Conservation (phyloP, 2,113 vertebrate genomes). For the Callopanchax toddi region DNA sequence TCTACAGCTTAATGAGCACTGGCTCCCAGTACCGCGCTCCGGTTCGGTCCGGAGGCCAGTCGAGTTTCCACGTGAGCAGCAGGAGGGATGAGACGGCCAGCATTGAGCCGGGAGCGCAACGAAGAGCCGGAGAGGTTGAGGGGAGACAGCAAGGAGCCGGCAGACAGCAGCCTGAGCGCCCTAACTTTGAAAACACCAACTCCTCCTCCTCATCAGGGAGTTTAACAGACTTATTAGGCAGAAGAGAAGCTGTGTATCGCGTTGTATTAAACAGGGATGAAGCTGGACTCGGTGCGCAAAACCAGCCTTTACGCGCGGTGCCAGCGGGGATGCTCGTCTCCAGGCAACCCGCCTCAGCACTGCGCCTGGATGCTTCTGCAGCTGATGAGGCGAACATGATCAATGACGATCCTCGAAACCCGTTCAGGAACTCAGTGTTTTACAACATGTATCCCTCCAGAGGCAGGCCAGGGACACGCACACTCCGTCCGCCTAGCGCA, state of each 20-base stretch:
- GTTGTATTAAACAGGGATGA: slow-evolving; percentile 19
- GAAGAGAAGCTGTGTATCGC: slow-evolving; percentile 17
- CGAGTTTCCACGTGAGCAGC: slow-evolving; percentile 65
- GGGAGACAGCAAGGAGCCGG: slow-evolving; percentile 31
- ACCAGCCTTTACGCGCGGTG: slow-evolving; percentile 36
- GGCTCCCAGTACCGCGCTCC: slow-evolving; percentile 77
- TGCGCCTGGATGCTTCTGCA: slow-evolving; percentile 13
- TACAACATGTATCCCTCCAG: slow-evolving; percentile 75
- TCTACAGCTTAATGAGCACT: slow-evolving; percentile 80
- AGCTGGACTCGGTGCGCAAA: slow-evolving; percentile 10
- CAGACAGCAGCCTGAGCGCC: slow-evolving; percentile 38
- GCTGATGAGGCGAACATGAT: slow-evolving; percentile 58
- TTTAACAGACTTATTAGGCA: slow-evolving; percentile 15
- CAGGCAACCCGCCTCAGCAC: slow-evolving; percentile 26
- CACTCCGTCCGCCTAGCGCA: slow-evolving; percentile 67
- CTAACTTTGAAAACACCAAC: slow-evolving; percentile 25
- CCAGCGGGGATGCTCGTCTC: slow-evolving; percentile 16
- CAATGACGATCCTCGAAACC: slow-evolving; percentile 77
- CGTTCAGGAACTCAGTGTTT: slow-evolving; percentile 77
- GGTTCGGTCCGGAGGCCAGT: slow-evolving; percentile 53
- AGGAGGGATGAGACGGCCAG: slow-evolving; percentile 45
- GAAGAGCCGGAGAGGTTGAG: slow-evolving; percentile 31
- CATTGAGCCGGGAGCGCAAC: slow-evolving; percentile 26
- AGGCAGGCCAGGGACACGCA: slow-evolving; percentile 50
- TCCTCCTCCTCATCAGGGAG: slow-evolving; percentile 12